Evolutionary conservation across 2,113 vertebrate species (phyloP).

Genomic region (Pluvialis apricaria): DNA sequence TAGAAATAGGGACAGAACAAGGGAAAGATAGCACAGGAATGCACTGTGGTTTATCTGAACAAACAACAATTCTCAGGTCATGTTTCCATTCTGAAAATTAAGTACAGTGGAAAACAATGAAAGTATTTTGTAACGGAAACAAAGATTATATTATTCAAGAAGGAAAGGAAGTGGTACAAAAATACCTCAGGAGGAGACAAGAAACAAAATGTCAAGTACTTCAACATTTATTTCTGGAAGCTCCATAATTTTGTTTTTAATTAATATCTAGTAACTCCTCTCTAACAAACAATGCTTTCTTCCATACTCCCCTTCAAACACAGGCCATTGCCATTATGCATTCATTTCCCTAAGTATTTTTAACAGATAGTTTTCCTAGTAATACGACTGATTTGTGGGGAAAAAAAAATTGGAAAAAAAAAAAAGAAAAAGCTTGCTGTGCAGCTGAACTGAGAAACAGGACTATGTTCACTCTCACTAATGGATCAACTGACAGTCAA

Average conservation of each 20-base stretch:
- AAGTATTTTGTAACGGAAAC: conserved; percentile 49
- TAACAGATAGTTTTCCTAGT: background rate
- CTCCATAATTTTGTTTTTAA: background rate
- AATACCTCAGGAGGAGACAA: conserved; percentile 22
- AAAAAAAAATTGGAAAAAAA: too few relatives aligned
- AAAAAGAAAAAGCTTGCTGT: background rate
- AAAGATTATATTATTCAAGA: conserved; percentile 40
- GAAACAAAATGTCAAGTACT: conserved; percentile 14
- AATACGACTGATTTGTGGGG: background rate
- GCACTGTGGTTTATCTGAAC: conserved; percentile 66
- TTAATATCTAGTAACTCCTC: background rate
- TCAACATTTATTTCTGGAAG: background rate
- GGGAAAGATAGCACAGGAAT: conserved; percentile 54
- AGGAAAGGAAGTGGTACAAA: conserved; percentile 41
- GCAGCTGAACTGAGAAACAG: background rate
- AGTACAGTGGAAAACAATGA: conserved; percentile 57
- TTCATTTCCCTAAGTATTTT: background rate
- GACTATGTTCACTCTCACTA: background rate
- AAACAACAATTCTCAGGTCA: conserved; percentile 69
- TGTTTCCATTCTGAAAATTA: conserved; percentile 61
- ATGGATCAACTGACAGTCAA: background rate
- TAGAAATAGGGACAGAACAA: conserved; percentile 39
- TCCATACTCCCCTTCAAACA: background rate
- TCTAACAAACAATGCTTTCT: background rate
- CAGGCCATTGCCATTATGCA: background rate